Base-by-base conservation (phyloP, 2,797 vertebrate genomes). In the Rhyacichthys aspro region DNA sequence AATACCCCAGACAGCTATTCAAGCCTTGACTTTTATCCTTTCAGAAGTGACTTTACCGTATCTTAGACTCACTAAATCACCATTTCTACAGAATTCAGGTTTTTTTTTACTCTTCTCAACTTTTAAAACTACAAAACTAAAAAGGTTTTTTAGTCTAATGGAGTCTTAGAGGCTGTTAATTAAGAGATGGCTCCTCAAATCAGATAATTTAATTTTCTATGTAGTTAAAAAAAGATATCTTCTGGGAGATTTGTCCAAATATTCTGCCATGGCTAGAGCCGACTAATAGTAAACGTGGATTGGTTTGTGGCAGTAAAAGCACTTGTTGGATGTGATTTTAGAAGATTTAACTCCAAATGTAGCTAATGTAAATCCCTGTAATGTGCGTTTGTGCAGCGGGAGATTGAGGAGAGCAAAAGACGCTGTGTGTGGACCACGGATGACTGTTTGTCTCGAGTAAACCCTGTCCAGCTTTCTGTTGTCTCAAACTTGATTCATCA, bases 401-500 rank as follows among this genome's bases (percentile, higher is more conserved):
- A 55, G 45, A 72, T n/a, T 43, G 66, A 73, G 57, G 52, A 37
- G 44, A 47, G 43, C 36, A 3, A 45, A n/a, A 43, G 28, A 39
- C 36, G 9, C 38, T 50, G 39, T 61, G 32, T 10, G 15, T 52
- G 32, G 43, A 62, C 58, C 60, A 81, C 43, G 43, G 65, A 81
- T 84, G 49, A 46, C 59, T 86, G 9, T 86, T 89, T 89, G 85
- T 83, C 84, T 78, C 69, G 43, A 68, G 65, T 86, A 79, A 88
- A 83, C 71, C 69, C 68, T 64, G 68, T 79, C 74, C 73, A 78
- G 65, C 59, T 84, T 78, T 83, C 76, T 80, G 70, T 81, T 74
- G 54, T 81, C 84, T 86, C 72, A 79, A 82, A 88, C 79, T 82
- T 64, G 76, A 89, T 87, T 89, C 78, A 80, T 89, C 72, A 73